phyloP scores from a whole-genome alignment of 2,113 vertebrate species.

The Bambusicola thoracicus region DNA sequence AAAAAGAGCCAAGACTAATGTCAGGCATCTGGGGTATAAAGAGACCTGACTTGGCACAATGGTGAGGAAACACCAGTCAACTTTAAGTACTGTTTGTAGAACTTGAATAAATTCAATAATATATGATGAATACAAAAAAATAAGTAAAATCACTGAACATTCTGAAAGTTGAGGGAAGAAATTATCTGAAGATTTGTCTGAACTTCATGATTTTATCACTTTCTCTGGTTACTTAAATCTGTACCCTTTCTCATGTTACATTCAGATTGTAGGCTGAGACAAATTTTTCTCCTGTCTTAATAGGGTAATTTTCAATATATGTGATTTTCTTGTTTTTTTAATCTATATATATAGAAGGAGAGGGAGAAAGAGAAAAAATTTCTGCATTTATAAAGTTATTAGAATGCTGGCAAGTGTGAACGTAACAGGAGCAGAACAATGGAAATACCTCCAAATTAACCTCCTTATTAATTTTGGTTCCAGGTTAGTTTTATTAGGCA shows the following conservation, averaged over 20 bases:
- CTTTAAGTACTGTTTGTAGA: neutral
- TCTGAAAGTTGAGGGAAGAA: neutral
- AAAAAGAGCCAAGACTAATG: neutral
- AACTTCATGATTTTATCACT: neutral
- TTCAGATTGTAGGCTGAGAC: neutral
- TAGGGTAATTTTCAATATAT: neutral
- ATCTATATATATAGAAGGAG: neutral
- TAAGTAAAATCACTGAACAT: neutral
- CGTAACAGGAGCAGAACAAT: neutral
- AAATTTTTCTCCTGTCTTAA: neutral
- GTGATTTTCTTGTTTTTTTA: neutral
- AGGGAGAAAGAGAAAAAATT: neutral
- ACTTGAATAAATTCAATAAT: neutral
- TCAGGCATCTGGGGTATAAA: fast-evolving
- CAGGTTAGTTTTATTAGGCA: neutral
- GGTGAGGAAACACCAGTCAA: neutral
- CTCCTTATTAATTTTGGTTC: neutral
- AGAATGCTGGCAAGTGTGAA: neutral
- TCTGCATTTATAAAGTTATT: neutral
- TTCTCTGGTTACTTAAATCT: neutral
- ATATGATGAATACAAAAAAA: neutral
- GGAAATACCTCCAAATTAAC: neutral
- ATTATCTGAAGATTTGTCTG: neutral
- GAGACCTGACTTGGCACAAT: neutral
- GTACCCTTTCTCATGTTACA: neutral